Conservation (phyloP, 1,140 invertebrate genomes). For the Sipha flava region DNA sequence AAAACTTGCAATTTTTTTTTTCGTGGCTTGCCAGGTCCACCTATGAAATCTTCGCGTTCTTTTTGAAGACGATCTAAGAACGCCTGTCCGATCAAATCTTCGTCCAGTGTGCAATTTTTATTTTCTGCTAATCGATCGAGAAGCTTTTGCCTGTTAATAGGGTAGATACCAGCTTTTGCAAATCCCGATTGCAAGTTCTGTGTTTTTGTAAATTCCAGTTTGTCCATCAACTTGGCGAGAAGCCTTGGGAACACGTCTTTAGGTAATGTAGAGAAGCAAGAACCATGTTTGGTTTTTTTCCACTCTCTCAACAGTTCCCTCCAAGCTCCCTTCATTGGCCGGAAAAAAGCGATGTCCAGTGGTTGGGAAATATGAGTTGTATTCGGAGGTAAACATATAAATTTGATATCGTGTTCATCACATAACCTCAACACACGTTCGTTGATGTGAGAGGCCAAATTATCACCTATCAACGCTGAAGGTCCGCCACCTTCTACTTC, state of each 20-base stretch:
- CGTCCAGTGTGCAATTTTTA: background rate
- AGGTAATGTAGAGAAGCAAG: background rate
- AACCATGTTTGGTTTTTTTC: background rate
- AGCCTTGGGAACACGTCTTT: background rate
- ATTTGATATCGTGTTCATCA: constrained; percentile 42
- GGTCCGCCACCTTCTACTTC: constrained; percentile 31
- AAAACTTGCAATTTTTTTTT: constrained; percentile 8
- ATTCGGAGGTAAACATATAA: constrained; percentile 44
- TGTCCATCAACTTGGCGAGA: background rate
- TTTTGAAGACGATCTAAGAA: constrained; percentile 35
- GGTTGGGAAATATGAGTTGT: constrained; percentile 45
- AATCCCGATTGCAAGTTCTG: background rate
- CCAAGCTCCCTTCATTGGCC: constrained; percentile 44
- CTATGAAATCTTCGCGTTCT: constrained; percentile 27
- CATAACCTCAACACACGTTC: constrained; percentile 40
- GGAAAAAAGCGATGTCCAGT: constrained; percentile 44
- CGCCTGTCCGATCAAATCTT: constrained; percentile 39
- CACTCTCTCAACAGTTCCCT: constrained; percentile 39
- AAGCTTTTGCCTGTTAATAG: background rate
- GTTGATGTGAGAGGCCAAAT: constrained; percentile 43
- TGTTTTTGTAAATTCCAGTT: background rate
- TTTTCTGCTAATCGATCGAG: background rate
- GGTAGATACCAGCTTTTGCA: background rate
- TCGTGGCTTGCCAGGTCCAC: constrained; percentile 17
- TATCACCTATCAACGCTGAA: constrained; percentile 42